Conservation (phyloP, 1,140 invertebrate species). For the Papilio glaucus region DNA sequence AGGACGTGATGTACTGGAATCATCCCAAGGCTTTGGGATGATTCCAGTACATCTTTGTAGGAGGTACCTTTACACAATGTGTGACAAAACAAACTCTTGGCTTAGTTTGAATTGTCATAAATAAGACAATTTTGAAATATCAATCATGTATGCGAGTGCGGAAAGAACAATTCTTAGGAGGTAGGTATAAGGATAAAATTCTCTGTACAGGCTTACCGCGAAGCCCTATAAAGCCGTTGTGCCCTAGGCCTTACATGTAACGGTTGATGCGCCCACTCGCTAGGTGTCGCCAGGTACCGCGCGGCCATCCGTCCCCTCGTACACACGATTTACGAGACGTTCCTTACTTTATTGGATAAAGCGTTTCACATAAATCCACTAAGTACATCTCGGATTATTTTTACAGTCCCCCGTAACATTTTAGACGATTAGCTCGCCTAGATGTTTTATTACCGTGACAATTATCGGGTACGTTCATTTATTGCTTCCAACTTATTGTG, state of each 20-base stretch:
- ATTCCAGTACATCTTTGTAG: neutral
- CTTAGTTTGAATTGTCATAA: neutral
- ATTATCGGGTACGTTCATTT: conserved; percentile 13
- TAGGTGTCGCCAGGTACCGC: conserved; percentile 67
- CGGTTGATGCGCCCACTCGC: conserved; percentile 76
- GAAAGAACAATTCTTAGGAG: conserved; percentile 8
- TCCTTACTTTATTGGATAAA: conserved; percentile 79
- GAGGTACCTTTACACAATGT: neutral
- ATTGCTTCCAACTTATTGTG: no score
- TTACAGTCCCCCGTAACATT: conserved; percentile 48
- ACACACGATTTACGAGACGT: conserved; percentile 75
- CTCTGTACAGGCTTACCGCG: neutral
- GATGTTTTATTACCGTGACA: conserved; percentile 33
- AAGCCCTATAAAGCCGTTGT: conserved; percentile 42
- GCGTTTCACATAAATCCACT: conserved; percentile 76
- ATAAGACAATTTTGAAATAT: conserved; percentile 13
- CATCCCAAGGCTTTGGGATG: no score
- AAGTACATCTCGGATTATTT: conserved; percentile 65
- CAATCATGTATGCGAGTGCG: neutral
- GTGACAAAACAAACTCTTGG: neutral
- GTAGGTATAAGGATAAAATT: conserved; percentile 26
- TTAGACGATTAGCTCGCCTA: conserved; percentile 32
- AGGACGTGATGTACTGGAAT: no score
- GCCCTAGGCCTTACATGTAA: conserved; percentile 62
- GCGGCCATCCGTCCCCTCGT: conserved; percentile 65